These are phyloP conservation scores for Lepidocyrtoides sp. DNA, from an alignment of 2,888 invertebrate species.

Conservation along the genomic window DNA sequence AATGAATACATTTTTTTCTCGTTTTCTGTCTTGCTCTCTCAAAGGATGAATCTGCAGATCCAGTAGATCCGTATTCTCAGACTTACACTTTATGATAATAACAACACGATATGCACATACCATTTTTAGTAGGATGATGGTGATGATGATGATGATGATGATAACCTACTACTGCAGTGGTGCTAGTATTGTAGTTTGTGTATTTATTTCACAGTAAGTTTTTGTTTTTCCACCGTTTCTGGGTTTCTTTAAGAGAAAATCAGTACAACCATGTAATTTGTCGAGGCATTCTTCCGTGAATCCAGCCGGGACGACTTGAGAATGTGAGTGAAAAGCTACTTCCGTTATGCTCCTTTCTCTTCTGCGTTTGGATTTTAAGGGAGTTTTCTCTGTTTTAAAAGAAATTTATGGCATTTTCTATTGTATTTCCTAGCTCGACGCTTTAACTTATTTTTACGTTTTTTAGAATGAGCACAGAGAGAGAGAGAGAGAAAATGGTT, in stretches of 20 bases:
- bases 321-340: slow-evolving; percentile 35
- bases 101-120: background rate
- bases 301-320: slow-evolving; percentile 54
- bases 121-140: background rate
- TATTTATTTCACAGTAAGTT: background rate
- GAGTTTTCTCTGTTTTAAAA: slow-evolving; percentile 23
- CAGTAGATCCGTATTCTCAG: slow-evolving; percentile 6
- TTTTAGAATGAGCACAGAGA: background rate
- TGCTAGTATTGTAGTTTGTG: background rate
- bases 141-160: background rate
- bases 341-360: slow-evolving; percentile 4
- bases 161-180: slow-evolving; percentile 30
- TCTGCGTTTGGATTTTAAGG: background rate
- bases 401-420: slow-evolving; percentile 73
- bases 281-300: slow-evolving; percentile 6
- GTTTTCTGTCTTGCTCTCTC: background rate
- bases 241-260: slow-evolving; percentile 1
- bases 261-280: background rate
- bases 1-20: slow-evolving; percentile 13
- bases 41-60: slow-evolving; percentile 35
- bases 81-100: slow-evolving; percentile 28
- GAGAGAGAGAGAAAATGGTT: background rate
- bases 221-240: background rate
- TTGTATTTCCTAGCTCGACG: slow-evolving; percentile 69
- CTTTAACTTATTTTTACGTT: slow-evolving; percentile 60